These are phyloP conservation scores for Venusia cambrica DNA, from an alignment of 2,888 invertebrate genomes.

Conservation along the genomic window DNA sequence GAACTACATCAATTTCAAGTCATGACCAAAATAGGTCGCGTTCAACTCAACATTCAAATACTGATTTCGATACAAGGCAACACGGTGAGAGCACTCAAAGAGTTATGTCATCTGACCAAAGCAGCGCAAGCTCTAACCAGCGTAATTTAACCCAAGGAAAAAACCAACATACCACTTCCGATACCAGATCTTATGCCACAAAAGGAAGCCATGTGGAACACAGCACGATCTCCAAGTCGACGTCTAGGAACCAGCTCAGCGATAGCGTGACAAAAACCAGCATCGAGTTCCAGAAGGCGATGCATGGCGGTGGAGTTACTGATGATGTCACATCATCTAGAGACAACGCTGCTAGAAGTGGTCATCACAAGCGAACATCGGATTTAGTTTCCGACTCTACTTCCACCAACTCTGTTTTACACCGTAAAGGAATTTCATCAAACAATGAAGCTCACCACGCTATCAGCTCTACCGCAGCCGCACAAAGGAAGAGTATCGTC, in stretches of 20 bases:
- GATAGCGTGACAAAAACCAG: conserved; percentile 75
- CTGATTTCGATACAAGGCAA: conserved; percentile 32
- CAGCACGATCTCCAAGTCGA: conserved; percentile 42
- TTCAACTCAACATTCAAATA: conserved; percentile 42
- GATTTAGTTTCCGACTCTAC: conserved; percentile 88
- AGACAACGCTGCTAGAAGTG: conserved; percentile 55
- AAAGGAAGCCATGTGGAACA: conserved; percentile 45
- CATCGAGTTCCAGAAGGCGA: conserved; percentile 77
- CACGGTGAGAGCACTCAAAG: conserved; percentile 46
- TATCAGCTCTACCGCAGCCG: conserved; percentile 87
- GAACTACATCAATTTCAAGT: conserved; percentile 32
- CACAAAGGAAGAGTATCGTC: conserved; percentile 89
- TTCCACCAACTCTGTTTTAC: conserved; percentile 88
- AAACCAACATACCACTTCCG: conserved; percentile 34
- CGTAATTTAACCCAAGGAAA: conserved; percentile 25
- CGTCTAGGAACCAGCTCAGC: conserved; percentile 64
- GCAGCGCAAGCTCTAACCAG: conserved; percentile 34
- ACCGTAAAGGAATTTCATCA: conserved; percentile 85
- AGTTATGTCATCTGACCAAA: conserved; percentile 44
- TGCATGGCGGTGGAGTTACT: conserved; percentile 60
- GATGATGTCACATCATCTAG: conserved; percentile 34
- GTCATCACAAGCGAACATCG: conserved; percentile 87
- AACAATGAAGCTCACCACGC: conserved; percentile 88
- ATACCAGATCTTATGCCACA: conserved; percentile 35
- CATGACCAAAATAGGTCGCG: conserved; percentile 40